Percentiles rank a stretch among this genome's conserved stretches.
phyloP scores from a whole-genome alignment of 2,113 vertebrate species.

The Petaurus breviceps region DNA sequence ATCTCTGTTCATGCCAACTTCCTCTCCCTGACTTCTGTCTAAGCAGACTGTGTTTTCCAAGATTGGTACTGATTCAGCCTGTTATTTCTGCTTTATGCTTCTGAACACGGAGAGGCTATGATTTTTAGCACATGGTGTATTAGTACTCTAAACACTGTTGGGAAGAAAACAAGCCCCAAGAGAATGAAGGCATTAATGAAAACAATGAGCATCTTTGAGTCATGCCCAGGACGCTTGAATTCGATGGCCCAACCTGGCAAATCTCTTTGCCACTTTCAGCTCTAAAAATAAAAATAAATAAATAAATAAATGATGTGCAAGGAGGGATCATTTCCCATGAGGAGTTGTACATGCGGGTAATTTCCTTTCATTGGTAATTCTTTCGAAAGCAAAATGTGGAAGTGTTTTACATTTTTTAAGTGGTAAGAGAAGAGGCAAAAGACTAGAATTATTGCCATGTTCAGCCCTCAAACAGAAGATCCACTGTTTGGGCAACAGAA shows the following conservation, averaged over 20 bases:
- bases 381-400: conserved; percentile 65
- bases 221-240: neutral
- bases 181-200: conserved; percentile 59
- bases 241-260: conserved; percentile 35
- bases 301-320: neutral
- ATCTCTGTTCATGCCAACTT: conserved; percentile 71
- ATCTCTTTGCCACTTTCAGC: neutral
- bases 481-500: conserved; percentile 77
- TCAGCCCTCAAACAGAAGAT: conserved; percentile 73
- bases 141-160: conserved; percentile 68
- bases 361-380: conserved; percentile 58
- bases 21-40: conserved; percentile 68
- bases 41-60: conserved; percentile 72
- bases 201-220: conserved; percentile 56
- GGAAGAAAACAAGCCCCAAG: conserved; percentile 60
- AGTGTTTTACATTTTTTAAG: conserved; percentile 71
- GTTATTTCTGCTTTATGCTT: conserved; percentile 71
- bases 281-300: neutral
- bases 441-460: conserved; percentile 68
- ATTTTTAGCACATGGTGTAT: conserved; percentile 60
- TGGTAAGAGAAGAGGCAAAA: conserved; percentile 71
- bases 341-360: conserved; percentile 48
- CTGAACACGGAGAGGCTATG: conserved; percentile 58
- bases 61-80: conserved; percentile 62
- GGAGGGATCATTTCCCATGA: conserved; percentile 30